Conservation (phyloP, 1,140 invertebrate genomes). For the Trachymyrmex septentrionalis region DNA sequence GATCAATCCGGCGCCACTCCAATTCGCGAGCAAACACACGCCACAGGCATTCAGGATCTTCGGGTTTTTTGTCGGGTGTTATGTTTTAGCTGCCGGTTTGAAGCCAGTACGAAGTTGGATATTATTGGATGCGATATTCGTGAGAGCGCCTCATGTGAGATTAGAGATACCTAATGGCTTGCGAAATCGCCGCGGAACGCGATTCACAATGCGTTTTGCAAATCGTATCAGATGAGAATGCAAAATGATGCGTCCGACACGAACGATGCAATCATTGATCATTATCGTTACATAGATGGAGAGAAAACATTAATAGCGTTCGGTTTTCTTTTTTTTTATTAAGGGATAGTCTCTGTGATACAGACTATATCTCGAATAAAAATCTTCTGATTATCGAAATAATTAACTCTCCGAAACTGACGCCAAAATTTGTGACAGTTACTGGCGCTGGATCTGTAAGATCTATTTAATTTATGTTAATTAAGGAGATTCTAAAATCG, state of each 20-base stretch:
- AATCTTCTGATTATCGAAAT: neutral
- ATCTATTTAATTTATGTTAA: no score
- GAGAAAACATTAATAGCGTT: neutral
- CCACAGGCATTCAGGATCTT: conserved; percentile 1
- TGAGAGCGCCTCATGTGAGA: neutral
- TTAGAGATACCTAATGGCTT: conserved; percentile 19
- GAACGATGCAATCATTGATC: conserved; percentile 16
- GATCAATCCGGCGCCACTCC: conserved; percentile 26
- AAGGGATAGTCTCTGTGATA: neutral
- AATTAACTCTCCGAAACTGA: neutral
- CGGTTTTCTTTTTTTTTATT: neutral
- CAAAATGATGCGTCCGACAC: no score
- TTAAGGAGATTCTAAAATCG: no score
- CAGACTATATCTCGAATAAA: no score
- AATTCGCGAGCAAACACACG: conserved; percentile 51
- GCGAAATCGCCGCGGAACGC: conserved; percentile 4
- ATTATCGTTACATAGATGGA: conserved; percentile 4
- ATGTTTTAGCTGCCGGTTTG: conserved; percentile 35
- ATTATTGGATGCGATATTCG: conserved; percentile 58
- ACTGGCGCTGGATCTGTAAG: no score
- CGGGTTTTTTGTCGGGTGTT: conserved; percentile 50
- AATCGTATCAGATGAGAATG: conserved; percentile 18
- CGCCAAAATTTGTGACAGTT: no score
- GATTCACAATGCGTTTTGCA: neutral
- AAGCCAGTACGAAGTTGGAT: conserved; percentile 36